phyloP scores from a whole-genome alignment of 2,888 invertebrate genomes.

The Schizaphis graminum region DNA sequence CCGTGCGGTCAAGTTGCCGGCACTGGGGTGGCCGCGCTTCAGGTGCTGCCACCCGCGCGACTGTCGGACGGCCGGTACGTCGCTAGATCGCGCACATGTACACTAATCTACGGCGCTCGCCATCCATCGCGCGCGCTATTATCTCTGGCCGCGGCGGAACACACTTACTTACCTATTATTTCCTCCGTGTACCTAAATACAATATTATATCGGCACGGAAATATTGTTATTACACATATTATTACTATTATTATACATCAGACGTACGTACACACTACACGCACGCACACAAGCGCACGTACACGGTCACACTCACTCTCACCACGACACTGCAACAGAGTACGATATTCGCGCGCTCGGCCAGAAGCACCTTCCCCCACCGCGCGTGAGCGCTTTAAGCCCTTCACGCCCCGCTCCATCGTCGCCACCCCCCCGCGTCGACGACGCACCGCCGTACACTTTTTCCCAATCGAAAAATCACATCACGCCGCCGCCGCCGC shows the following conservation, averaged over 20 bases:
- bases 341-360: conserved; percentile 58
- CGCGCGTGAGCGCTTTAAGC: not conserved
- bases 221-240: conserved; percentile 17
- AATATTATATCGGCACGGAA: not conserved
- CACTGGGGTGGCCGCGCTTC: not conserved
- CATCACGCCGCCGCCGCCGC: conserved; percentile 37
- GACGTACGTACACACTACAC: not conserved
- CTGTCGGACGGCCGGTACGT: not conserved
- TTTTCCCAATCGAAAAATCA: conserved; percentile 65
- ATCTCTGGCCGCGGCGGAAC: conserved; percentile 21
- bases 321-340: not conserved
- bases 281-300: not conserved
- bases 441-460: not conserved
- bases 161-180: not conserved
- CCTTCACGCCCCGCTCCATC: not conserved
- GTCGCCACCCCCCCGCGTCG: not conserved
- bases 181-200: not conserved
- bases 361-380: conserved; percentile 20
- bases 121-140: not conserved
- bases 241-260: not conserved
- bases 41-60: conserved; percentile 1
- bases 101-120: not conserved
- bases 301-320: not conserved
- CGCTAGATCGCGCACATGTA: conserved; percentile 24
- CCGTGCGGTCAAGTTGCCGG: conserved; percentile 13